These are phyloP conservation scores for Protophormia terraenovae DNA, from an alignment of 2,888 invertebrate genomes.

Conservation along the genomic window DNA sequence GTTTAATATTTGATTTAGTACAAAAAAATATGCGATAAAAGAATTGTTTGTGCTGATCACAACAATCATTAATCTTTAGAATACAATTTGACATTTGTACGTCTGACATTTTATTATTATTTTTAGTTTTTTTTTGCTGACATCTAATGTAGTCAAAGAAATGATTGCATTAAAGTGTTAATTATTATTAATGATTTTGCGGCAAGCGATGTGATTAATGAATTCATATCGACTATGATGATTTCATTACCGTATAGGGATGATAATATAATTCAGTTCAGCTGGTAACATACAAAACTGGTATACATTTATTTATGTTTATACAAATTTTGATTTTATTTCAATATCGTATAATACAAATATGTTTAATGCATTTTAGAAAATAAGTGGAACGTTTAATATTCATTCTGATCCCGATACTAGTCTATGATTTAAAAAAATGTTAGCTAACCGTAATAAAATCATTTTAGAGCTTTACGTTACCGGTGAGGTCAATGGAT, in stretches of 20 bases:
- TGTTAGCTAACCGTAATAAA: too few relatives aligned
- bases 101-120: conserved; percentile 34
- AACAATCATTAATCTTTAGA: conserved; percentile 58
- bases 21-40: neutral
- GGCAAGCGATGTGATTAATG: conserved; percentile 52
- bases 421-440: too few relatives aligned
- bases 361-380: too few relatives aligned
- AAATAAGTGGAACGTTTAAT: too few relatives aligned
- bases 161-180: conserved; percentile 57
- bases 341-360: neutral
- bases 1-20: neutral
- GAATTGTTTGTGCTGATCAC: neutral
- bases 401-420: too few relatives aligned
- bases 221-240: conserved; percentile 7
- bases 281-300: neutral
- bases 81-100: conserved; percentile 34
- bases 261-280: neutral
- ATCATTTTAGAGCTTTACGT: too few relatives aligned
- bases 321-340: neutral
- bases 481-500: too few relatives aligned
- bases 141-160: conserved; percentile 25
- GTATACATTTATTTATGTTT: too few relatives aligned
- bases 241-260: conserved; percentile 13
- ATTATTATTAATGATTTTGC: conserved; percentile 63
- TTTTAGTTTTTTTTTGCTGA: neutral